These are phyloP conservation scores for Gymnoscelis rufifasciata DNA, from an alignment of 2,888 invertebrate genomes.

Conservation along the genomic window DNA sequence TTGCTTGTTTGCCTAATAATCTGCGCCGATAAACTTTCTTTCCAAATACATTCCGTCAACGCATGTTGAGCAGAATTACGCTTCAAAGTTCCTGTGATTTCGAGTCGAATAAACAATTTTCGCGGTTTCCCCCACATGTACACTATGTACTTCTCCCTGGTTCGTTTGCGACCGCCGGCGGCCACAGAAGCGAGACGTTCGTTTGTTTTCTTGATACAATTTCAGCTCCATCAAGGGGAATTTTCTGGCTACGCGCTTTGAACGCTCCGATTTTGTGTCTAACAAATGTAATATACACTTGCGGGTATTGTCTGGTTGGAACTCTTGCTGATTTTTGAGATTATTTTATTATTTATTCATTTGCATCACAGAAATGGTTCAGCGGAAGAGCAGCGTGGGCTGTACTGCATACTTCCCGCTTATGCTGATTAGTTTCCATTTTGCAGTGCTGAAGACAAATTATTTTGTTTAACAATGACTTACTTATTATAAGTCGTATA, in stretches of 20 bases:
- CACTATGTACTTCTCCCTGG: not conserved
- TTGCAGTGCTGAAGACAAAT: too few species aligned
- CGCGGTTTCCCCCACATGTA: conserved; percentile 5
- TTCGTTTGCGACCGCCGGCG: not conserved
- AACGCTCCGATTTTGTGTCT: conserved; percentile 1
- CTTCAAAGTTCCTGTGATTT: conserved; percentile 15
- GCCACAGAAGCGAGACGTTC: not conserved
- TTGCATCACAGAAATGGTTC: too few species aligned
- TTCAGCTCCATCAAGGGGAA: not conserved
- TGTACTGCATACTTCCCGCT: too few species aligned
- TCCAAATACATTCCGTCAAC: not conserved
- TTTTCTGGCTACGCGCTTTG: not conserved
- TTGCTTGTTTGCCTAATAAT: too few species aligned
- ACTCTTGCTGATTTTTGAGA: not conserved
- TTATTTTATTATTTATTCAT: too few species aligned
- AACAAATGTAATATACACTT: not conserved
- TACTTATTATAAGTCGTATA: too few species aligned
- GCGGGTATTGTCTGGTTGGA: not conserved
- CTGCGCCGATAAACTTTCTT: not conserved
- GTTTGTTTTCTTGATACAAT: conserved; percentile 12
- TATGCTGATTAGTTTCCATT: too few species aligned
- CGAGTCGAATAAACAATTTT: conserved; percentile 17
- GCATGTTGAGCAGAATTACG: conserved; percentile 14
- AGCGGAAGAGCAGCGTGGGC: too few species aligned
- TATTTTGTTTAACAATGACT: too few species aligned